Evolutionary conservation across 2,888 invertebrate genomes (phyloP), one percentile per base, ranked within the genome.

Genomic region (Folsomia manolachei): DNA sequence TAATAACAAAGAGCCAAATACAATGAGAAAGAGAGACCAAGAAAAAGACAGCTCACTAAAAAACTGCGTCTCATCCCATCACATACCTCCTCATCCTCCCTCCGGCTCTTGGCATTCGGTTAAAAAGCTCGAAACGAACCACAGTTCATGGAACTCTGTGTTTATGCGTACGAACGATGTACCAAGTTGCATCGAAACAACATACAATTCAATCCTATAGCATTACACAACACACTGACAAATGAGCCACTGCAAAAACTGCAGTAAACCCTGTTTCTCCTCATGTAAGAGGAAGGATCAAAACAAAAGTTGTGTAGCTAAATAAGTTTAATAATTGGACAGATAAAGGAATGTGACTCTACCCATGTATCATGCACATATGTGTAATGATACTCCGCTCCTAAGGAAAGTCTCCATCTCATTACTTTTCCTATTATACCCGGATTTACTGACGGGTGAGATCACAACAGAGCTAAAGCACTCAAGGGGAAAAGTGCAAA

Each of bases 91-190:
- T 39, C 39, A n/a, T n/a, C 14, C 39, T 39, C 39, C 39, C 39
- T 39, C 39, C 39, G 39, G 39, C 39, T 39, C 14, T 39, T 39
- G 4, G 4, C 39, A 9, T 39, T 4, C 39, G 14, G 39, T 14
- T 39, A 39, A 39, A 39, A 39, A 14, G 39, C 56, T 56, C 56
- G 18, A n/a, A 56, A 56, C 56, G 19, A 56, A 56, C n/a, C n/a
- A 56, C 19, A 56, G 56, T 56, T 56, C 56, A n/a, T 56, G 19
- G 56, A 56, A 56, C 56, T n/a, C 56, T 4, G 11, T 56, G 56
- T 56, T 56, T 56, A 56, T 56, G 56, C 56, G 56, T 56, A 56
- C 11, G 11, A 56, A 14, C 18, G 51, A n/a, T n/a, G n/a, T n/a
- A n/a, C n/a, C n/a, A 39, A 14, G 7, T 39, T 39, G 39, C 39